phyloP scores from a whole-genome alignment of 2,797 vertebrate species.

The Corythornis leucogaster region DNA sequence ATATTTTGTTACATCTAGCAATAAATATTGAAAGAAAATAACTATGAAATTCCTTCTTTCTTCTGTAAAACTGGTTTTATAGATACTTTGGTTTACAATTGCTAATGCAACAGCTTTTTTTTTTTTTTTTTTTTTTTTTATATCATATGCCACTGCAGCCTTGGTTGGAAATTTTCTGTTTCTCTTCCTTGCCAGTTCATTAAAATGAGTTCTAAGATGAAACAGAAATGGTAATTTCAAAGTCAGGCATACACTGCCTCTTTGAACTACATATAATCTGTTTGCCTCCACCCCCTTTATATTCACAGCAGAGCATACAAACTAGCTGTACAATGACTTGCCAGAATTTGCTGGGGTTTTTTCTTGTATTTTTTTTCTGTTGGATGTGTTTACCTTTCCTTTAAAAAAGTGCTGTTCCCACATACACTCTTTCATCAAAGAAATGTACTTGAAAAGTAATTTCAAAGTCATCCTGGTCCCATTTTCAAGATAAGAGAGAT shows the following conservation, averaged over 20 bases:
- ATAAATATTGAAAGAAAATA: conserved; percentile 43
- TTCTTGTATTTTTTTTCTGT: background rate
- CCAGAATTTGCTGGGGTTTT: background rate
- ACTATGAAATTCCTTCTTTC: background rate
- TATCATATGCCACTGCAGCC: background rate
- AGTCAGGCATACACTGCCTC: conserved; percentile 11
- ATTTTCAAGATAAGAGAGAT: conserved; percentile 16
- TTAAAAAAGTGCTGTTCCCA: background rate
- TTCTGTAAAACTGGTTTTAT: background rate
- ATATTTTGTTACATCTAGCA: conserved; percentile 10
- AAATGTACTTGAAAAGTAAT: background rate
- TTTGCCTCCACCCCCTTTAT: background rate
- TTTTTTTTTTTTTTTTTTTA: background rate
- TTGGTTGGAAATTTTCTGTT: conserved; percentile 40
- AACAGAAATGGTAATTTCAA: conserved; percentile 56
- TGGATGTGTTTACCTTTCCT: conserved; percentile 14
- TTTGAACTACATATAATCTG: conserved; percentile 48
- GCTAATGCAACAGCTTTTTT: conserved; percentile 22
- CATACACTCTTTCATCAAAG: background rate
- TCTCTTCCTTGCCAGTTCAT: conserved; percentile 6
- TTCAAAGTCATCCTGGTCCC: conserved; percentile 29
- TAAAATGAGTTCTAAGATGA: conserved; percentile 53
- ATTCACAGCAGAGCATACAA: background rate
- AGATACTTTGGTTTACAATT: background rate
- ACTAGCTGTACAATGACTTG: background rate